Percentiles rank a stretch among this genome's conserved stretches.
These are phyloP conservation scores for Trochalopteron elliotii DNA, from an alignment of 2,113 vertebrate genomes.

Conservation along the genomic window DNA sequence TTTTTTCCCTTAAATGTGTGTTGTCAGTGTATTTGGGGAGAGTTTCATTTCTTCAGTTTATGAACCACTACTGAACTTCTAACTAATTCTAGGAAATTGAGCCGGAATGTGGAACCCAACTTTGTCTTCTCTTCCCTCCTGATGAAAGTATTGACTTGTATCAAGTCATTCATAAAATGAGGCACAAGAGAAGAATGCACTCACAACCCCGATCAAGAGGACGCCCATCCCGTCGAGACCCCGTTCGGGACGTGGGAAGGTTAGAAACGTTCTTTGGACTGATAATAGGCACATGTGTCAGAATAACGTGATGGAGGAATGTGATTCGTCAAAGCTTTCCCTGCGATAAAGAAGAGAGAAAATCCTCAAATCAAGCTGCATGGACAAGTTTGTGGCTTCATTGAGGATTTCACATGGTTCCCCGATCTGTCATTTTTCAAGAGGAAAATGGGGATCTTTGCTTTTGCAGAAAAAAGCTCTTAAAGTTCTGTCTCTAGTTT, in stretches of 20 bases:
- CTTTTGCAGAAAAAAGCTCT: constrained; percentile 74
- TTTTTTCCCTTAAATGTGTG: neutral
- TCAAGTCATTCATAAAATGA: constrained; percentile 96
- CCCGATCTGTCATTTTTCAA: constrained; percentile 79
- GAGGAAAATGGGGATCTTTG: constrained; percentile 81
- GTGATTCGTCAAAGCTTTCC: constrained; percentile 83
- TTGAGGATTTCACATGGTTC: constrained; percentile 86
- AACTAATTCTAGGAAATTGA: constrained; percentile 90
- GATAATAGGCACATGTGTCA: constrained; percentile 88
- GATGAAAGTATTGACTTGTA: constrained; percentile 98
- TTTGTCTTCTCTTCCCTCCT: constrained; percentile 93
- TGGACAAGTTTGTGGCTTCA: constrained; percentile 89
- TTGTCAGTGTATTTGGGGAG: neutral
- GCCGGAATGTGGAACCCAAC: constrained; percentile 90
- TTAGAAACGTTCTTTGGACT: constrained; percentile 99
- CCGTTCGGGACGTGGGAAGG: constrained; percentile 97
- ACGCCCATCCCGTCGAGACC: constrained; percentile 87
- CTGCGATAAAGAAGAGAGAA: constrained; percentile 87
- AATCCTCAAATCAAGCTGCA: constrained; percentile 92
- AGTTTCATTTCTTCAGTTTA: constrained; percentile 25
- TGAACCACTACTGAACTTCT: constrained; percentile 69
- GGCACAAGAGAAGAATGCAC: constrained; percentile 95
- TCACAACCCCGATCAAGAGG: constrained; percentile 93
- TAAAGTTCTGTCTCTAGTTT: constrained; percentile 68
- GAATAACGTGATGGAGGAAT: constrained; percentile 90